Evolutionary conservation across 2,888 invertebrate species (phyloP), one percentile per base, ranked within the genome.

Genomic region (Chrysolina americana): DNA sequence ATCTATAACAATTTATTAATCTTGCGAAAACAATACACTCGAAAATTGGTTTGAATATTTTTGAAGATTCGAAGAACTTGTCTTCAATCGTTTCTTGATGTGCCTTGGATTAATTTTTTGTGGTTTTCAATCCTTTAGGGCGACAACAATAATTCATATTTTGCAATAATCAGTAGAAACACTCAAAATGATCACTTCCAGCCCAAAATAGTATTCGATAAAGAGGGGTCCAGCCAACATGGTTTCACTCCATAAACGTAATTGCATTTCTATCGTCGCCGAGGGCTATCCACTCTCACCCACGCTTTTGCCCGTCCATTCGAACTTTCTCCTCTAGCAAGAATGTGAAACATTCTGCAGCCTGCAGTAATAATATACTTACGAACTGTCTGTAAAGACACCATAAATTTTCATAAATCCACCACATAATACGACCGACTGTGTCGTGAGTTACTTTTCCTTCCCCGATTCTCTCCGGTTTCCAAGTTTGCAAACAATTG

Each of bases 381-480:
- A 59, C 6, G 59, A 59, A 15, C 59, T 23, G 59, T 59, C 59
- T 59, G n/a, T 59, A 59, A 80, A 80, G 76, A 74, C 68, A 66
- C 80, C 83, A 82, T 85, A 84, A 84, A 85, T 85, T 82, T 79
- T 83, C 82, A 82, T 85, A 83, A 82, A 83, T 82, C 83, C 80
- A 82, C 80, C 82, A 75, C 75, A 75, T 71, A 59, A 59, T 36
- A 9, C 28, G 59, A 8, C 53, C 21, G 53, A 59, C 36, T 36
- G n/a, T 36, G 9, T 59, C n/a, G 28, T 17, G 50, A 50, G 28
- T 59, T 50, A n/a, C 19, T 68, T 73, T 79, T 77, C 76, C 73
- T 73, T 56, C 28, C n/a, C 13, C 23, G 10, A 41, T 65, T 59
- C 62, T 47, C 59, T 56, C 48, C 56, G 69, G 56, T 76, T 69